Evolutionary conservation across 2,113 vertebrate species (phyloP).

Genomic region (Microtus montanus): DNA sequence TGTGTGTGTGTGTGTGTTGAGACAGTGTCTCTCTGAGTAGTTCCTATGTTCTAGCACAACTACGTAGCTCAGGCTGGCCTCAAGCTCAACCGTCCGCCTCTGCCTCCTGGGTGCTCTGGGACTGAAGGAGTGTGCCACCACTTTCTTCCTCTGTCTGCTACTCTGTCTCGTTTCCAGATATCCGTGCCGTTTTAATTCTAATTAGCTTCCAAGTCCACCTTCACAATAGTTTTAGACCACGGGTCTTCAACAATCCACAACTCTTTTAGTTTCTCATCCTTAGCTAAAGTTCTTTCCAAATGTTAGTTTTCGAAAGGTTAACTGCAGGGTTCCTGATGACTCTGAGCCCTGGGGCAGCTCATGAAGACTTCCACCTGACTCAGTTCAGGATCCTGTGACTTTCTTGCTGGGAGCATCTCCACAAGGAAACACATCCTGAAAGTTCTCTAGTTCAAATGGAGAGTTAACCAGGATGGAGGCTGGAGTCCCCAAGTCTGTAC

Average conservation of each 20-base stretch:
- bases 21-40: neutral
- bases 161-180: neutral
- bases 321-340: neutral
- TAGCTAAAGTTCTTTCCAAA: neutral
- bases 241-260: neutral
- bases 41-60: neutral
- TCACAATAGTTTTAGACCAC: neutral
- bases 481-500: neutral
- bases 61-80: neutral
- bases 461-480: neutral
- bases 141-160: neutral
- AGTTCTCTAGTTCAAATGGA: neutral
- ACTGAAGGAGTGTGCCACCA: neutral
- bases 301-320: neutral
- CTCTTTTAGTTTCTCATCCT: neutral
- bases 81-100: neutral
- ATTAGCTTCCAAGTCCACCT: neutral
- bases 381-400: neutral
- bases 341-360: neutral
- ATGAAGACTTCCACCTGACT: neutral
- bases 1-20: neutral
- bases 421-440: neutral
- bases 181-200: constrained; percentile 15
- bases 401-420: neutral
- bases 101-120: neutral